Evolutionary conservation across 2,113 vertebrate species (phyloP), one percentile per base, ranked within the genome.

Genomic region (Ivindomyrus marchei): DNA sequence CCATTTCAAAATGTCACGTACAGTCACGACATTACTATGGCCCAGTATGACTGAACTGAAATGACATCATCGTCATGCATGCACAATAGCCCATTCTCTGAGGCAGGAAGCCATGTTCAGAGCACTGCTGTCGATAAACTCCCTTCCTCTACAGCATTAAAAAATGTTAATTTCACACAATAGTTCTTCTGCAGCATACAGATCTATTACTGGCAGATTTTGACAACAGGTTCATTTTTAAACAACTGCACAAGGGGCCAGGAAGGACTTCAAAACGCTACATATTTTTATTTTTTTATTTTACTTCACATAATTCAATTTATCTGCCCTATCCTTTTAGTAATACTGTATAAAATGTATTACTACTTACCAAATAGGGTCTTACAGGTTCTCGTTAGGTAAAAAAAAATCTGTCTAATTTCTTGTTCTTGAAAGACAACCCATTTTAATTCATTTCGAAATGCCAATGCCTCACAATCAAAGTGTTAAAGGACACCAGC

Each of bases 151-250:
- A 92, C 88, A 80, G 70, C 89, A 58, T 85, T 85, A 89, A 66
- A 93, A 92, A 91, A 87, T 24, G 88, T 66, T 87, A 74, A 80
- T 92, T 90, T 90, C 91, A 91, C 49, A 49, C 90, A 93, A 90
- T 90, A 77, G 84, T 56, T 74, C 89, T 91, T 92, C 88, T 36
- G 90, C 88, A 92, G 36, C 21, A 10, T 36, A 39, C 50, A 42
- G 21, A 46, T 91, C 89, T 90, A 91, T 91, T 91, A 89, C 92
- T 89, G 89, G 89, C 80, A 83, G 91, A 88, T 92, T 92, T 91
- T 89, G 92, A 92, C 93, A 92, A 92, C 92, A 88, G 92, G 93
- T 91, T 94, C 77, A 53, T 92, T 94, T 94, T 93, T 92, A 95
- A 91, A 93, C 83, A 90, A 47, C 45, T 47, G 39, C 83, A 47